Percentiles rank a stretch among this genome's conserved stretches.
Conservation (phyloP, 2,888 invertebrate species). For the Palloptera scutellata region DNA sequence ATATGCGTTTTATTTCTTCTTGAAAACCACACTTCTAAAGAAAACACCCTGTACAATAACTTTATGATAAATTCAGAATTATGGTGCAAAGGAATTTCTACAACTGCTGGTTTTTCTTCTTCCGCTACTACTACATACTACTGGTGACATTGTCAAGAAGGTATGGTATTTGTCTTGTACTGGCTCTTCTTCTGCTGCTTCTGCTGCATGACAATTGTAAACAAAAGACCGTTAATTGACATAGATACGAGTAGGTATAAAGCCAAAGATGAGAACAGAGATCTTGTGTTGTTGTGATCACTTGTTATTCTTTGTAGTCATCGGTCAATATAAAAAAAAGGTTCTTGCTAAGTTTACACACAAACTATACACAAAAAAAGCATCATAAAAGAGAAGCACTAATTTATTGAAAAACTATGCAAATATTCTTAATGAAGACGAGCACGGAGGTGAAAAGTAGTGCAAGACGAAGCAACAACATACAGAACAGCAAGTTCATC, state of each 20-base stretch:
- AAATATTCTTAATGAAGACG: neutral
- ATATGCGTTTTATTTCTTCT: no score
- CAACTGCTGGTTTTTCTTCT: no score
- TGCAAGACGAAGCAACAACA: no score
- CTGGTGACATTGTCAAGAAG: neutral
- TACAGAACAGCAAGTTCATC: slow-evolving; percentile 14
- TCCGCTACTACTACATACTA: no score
- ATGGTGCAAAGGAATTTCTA: neutral
- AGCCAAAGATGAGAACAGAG: slow-evolving; percentile 49
- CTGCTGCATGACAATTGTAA: slow-evolving; percentile 34
- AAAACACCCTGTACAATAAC: no score
- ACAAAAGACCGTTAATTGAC: slow-evolving; percentile 58
- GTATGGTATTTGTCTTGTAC: slow-evolving; percentile 19
- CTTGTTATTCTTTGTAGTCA: neutral
- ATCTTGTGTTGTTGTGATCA: slow-evolving; percentile 16
- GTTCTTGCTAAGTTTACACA: neutral
- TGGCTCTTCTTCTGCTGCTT: neutral
- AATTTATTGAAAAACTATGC: slow-evolving; percentile 22
- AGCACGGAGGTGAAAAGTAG: no score
- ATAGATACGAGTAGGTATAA: slow-evolving; percentile 44
- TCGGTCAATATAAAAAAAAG: neutral
- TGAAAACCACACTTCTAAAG: no score
- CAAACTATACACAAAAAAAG: neutral
- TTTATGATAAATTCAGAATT: neutral
- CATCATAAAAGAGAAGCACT: neutral